These are phyloP conservation scores for Nothocercus julius DNA, from an alignment of 2,113 vertebrate genomes.

Conservation along the genomic window DNA sequence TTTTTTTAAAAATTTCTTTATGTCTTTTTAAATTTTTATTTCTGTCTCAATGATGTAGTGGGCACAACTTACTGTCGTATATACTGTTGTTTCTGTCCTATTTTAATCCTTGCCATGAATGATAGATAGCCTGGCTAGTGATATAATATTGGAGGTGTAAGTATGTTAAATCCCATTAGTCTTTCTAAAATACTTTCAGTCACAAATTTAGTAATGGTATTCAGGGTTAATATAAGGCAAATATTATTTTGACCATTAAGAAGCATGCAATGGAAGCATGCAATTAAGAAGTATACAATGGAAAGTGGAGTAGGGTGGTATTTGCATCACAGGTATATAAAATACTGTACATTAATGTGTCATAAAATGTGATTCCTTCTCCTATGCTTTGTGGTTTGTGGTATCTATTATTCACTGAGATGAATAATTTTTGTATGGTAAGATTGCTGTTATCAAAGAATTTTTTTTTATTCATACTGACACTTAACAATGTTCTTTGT, in stretches of 20 bases:
- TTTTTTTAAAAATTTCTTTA: neutral
- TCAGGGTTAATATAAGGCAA: neutral
- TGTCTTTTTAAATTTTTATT: neutral
- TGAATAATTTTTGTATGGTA: neutral
- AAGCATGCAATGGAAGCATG: neutral
- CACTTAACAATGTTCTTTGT: neutral
- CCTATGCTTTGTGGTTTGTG: neutral
- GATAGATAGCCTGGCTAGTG: neutral
- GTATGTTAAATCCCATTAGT: neutral
- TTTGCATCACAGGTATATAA: neutral
- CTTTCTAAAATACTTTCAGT: neutral
- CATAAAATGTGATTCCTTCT: neutral
- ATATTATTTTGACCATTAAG: neutral
- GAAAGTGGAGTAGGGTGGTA: neutral
- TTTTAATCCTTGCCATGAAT: neutral
- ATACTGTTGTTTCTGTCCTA: neutral
- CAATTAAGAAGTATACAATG: neutral
- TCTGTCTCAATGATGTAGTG: neutral
- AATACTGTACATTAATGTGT: neutral
- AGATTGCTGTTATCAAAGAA: neutral
- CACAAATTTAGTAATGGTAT: neutral
- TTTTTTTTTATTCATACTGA: neutral
- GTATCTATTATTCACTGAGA: neutral
- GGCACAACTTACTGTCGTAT: conserved; percentile 3
- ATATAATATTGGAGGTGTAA: neutral